Conservation (phyloP, 53 echinoderm and acorn worm genomes). For the Luidia sarsii region DNA sequence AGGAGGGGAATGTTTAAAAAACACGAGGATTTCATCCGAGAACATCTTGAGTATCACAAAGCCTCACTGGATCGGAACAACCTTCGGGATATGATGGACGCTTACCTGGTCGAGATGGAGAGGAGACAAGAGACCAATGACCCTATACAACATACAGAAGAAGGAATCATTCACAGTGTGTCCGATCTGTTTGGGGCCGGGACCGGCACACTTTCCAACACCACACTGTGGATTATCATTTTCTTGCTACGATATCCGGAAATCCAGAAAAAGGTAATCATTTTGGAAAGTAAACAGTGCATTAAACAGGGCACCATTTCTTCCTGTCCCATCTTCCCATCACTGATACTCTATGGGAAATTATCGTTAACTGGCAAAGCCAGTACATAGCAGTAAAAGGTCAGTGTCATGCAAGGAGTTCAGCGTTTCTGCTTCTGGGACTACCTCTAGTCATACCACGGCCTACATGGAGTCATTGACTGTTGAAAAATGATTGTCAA, state of each 20-base stretch:
- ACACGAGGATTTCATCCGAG: conserved; percentile 33
- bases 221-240: conserved; percentile 41
- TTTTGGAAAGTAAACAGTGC: too few relatives aligned
- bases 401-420: too few relatives aligned
- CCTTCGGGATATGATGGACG: conserved; percentile 56
- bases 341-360: too few relatives aligned
- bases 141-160: conserved; percentile 40
- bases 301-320: too few relatives aligned
- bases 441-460: too few relatives aligned
- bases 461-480: too few relatives aligned
- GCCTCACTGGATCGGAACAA: conserved; percentile 24
- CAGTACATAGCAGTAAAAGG: too few relatives aligned
- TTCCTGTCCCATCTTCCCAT: too few relatives aligned
- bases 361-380: too few relatives aligned
- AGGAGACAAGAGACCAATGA: conserved; percentile 29
- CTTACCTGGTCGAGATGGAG: conserved; percentile 43
- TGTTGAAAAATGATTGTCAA: too few relatives aligned
- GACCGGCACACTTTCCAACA: conserved; percentile 44
- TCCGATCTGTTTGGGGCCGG: conserved; percentile 52
- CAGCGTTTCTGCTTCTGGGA: too few relatives aligned
- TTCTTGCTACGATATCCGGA: conserved; percentile 40
- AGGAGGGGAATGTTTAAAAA: conserved; percentile 19
- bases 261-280: conserved; percentile 44
- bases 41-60: conserved; percentile 40
- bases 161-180: conserved; percentile 36